Evolutionary conservation across 2,888 invertebrate species (phyloP).

Genomic region (Brenthis daphne): DNA sequence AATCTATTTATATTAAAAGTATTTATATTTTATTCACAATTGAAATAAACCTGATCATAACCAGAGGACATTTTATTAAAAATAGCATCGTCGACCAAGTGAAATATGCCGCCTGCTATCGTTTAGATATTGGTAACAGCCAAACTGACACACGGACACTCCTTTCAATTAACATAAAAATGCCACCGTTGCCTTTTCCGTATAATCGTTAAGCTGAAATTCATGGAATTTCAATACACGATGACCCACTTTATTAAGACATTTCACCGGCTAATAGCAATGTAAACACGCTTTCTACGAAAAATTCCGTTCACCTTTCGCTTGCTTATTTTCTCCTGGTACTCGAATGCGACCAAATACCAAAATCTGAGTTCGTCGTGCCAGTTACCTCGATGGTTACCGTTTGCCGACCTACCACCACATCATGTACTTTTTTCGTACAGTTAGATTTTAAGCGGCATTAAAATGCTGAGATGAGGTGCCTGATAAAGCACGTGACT

Average conservation of each 20-base stretch:
- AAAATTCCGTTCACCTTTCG: slow-evolving; percentile 66
- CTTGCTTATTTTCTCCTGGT: slow-evolving; percentile 72
- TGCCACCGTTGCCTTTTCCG: slow-evolving; percentile 7
- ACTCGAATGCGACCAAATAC: slow-evolving; percentile 55
- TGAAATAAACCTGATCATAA: too few relatives aligned
- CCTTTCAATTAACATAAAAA: slow-evolving; percentile 19
- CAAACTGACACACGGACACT: slow-evolving; percentile 3
- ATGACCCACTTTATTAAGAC: slow-evolving; percentile 34
- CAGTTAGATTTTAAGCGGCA: slow-evolving; percentile 75
- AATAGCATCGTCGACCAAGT: neutral
- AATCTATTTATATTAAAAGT: too few relatives aligned
- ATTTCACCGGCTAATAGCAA: slow-evolving; percentile 46
- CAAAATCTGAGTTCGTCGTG: slow-evolving; percentile 61
- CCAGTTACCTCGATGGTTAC: slow-evolving; percentile 68
- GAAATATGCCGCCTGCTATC: neutral
- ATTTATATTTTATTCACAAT: too few relatives aligned
- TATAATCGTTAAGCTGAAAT: slow-evolving; percentile 17
- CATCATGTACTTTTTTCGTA: slow-evolving; percentile 69
- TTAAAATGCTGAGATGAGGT: slow-evolving; percentile 73
- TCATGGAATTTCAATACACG: slow-evolving; percentile 21
- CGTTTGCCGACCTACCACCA: slow-evolving; percentile 80
- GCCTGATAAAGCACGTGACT: slow-evolving; percentile 52
- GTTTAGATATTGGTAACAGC: slow-evolving; percentile 6
- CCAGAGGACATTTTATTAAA: too few relatives aligned
- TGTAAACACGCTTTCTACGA: slow-evolving; percentile 56